Evolutionary conservation across 1,140 invertebrate species (phyloP).

Genomic region (Triops longicaudatus): DNA sequence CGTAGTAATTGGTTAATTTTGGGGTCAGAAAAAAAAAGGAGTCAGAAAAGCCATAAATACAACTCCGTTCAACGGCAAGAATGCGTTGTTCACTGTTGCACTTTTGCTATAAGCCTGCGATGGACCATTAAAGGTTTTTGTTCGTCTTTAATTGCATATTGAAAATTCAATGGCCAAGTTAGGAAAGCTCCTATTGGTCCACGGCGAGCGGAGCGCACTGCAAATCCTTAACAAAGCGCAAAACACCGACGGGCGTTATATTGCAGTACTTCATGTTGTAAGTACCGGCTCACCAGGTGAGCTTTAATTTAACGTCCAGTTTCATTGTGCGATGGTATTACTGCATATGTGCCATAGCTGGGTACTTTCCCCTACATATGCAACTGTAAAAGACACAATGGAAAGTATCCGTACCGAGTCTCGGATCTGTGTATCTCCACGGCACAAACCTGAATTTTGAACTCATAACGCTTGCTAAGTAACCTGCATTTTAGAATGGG

Average conservation of each 20-base stretch:
- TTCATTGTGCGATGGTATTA: neutral
- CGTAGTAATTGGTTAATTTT: neutral
- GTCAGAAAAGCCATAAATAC: neutral
- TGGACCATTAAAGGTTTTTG: neutral
- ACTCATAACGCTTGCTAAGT: neutral
- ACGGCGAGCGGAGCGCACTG: neutral
- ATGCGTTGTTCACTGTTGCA: neutral
- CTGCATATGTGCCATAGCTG: neutral
- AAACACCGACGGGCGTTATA: neutral
- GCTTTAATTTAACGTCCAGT: neutral
- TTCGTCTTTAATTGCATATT: neutral
- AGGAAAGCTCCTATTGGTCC: neutral
- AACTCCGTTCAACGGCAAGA: neutral
- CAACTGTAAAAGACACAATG: neutral
- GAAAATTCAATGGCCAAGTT: neutral
- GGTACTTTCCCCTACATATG: neutral
- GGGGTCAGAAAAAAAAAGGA: neutral
- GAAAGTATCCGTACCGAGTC: neutral
- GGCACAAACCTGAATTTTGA: neutral
- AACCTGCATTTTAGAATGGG: neutral
- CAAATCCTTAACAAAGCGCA: neutral
- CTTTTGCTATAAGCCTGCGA: neutral
- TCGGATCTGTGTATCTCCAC: neutral
- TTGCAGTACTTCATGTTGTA: neutral
- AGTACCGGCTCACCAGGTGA: neutral